phyloP scores from a whole-genome alignment of 2,888 invertebrate genomes.

The Caenorhabditis becei region DNA sequence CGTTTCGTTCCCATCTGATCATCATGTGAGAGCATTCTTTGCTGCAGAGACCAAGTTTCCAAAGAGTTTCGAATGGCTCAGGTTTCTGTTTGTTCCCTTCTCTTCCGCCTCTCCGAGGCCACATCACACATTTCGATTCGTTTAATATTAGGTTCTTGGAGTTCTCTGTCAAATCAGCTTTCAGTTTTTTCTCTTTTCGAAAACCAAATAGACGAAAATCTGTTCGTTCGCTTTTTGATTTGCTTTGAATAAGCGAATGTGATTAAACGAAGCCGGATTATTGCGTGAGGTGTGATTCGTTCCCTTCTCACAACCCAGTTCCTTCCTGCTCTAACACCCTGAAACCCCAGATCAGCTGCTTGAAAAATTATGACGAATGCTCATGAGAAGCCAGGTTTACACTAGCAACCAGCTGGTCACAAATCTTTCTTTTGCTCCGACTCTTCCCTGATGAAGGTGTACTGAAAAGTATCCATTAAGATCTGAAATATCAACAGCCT shows the following conservation, averaged over 20 bases:
- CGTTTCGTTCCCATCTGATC: conserved; percentile 21
- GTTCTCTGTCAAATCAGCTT: background rate
- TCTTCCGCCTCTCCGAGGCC: background rate
- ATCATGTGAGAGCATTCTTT: conserved; percentile 14
- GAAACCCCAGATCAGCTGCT: conserved; percentile 1
- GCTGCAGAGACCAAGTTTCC: conserved; percentile 15
- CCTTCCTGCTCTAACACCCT: background rate
- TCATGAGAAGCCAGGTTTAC: conserved; percentile 12
- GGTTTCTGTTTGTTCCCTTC: conserved; percentile 31
- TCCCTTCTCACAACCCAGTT: background rate
- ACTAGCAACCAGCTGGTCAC: conserved; percentile 19
- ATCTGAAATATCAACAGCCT: too few species aligned
- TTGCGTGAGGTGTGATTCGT: background rate
- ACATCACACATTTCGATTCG: conserved; percentile 26
- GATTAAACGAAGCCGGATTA: background rate
- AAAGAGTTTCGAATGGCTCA: conserved; percentile 24
- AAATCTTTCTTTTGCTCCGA: background rate
- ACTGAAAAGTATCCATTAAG: background rate
- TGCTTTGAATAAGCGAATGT: background rate
- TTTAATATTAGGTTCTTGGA: conserved; percentile 22
- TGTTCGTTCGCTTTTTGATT: background rate
- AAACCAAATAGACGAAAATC: background rate
- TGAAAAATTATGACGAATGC: conserved; percentile 24
- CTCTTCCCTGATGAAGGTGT: too few species aligned
- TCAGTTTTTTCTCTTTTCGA: background rate